A percentile compares a stretch with the other conserved stretches of the same genome.
These are phyloP conservation scores for Empidonax alnorum DNA, from an alignment of 2,113 vertebrate genomes.

Conservation along the genomic window DNA sequence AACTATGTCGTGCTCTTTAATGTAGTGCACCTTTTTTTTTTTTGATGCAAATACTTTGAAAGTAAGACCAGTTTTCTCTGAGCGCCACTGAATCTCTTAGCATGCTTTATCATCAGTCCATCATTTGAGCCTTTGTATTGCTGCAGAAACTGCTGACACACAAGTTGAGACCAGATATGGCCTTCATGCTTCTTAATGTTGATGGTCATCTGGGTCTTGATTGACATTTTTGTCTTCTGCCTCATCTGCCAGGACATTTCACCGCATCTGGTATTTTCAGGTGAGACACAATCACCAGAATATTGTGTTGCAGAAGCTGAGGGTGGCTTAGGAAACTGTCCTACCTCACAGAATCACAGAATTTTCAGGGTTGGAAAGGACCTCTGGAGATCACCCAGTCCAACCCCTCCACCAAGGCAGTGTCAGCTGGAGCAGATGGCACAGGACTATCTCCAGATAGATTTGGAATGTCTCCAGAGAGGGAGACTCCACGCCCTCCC, in stretches of 20 bases:
- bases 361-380: neutral
- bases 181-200: neutral
- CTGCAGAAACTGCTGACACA: neutral
- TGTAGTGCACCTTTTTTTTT: neutral
- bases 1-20: neutral
- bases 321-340: neutral
- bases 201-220: neutral
- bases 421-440: neutral
- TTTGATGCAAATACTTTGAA: neutral
- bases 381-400: neutral
- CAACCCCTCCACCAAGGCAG: neutral
- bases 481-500: too few relatives aligned
- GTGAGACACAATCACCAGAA: neutral
- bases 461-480: neutral
- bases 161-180: neutral
- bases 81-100: neutral
- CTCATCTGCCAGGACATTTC: neutral
- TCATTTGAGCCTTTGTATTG: neutral
- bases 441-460: too few relatives aligned
- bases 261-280: neutral
- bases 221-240: neutral
- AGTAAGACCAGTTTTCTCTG: neutral
- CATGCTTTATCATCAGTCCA: neutral
- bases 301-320: neutral
- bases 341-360: neutral